Percentiles rank a stretch among this genome's conserved stretches.
These are phyloP conservation scores for Metopolophium dirhodum DNA, from an alignment of 1,140 invertebrate genomes.

Conservation along the genomic window DNA sequence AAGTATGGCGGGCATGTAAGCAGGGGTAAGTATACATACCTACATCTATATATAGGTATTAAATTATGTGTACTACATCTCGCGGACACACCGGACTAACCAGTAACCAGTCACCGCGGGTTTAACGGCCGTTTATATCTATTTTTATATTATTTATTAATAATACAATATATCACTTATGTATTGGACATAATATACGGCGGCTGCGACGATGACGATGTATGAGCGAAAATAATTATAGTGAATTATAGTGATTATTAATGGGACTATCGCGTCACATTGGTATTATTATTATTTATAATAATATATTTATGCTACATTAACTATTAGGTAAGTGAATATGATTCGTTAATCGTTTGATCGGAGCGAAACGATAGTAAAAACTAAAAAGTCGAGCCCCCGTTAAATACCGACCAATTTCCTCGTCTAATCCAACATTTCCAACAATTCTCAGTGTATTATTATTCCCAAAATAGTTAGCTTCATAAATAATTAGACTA, in stretches of 20 bases:
- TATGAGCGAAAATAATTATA: background rate
- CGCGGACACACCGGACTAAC: background rate
- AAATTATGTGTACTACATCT: background rate
- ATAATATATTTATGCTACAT: background rate
- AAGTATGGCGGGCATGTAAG: background rate
- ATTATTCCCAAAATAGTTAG: too few species aligned
- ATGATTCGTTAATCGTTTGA: background rate
- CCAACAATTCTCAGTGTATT: too few species aligned
- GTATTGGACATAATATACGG: background rate
- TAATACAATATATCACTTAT: background rate
- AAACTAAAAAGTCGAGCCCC: too few species aligned
- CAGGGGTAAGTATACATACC: background rate
- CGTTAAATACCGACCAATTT: background rate
- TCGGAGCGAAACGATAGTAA: background rate
- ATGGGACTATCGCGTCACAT: background rate
- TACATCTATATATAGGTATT: background rate
- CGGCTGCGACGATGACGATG: background rate
- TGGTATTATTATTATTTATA: background rate
- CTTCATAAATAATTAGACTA: too few species aligned
- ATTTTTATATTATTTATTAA: background rate
- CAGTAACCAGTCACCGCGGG: constrained; percentile 1
- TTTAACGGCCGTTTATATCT: background rate
- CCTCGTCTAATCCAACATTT: background rate
- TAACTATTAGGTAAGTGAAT: background rate
- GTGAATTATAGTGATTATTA: background rate